Base-by-base conservation (phyloP, 2,888 invertebrate species). In the Dasypolia templi region DNA sequence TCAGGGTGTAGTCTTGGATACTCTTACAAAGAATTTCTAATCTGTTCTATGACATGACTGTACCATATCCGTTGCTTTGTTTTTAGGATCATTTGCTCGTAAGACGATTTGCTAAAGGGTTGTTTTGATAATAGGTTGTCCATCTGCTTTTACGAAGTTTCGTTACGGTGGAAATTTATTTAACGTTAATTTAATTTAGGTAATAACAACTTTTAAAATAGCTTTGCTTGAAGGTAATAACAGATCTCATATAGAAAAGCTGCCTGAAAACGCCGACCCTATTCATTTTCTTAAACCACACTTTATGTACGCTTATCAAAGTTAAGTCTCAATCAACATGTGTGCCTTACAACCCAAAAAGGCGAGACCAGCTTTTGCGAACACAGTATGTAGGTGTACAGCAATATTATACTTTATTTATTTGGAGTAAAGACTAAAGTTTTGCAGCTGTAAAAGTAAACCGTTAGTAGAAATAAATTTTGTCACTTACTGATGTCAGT, bases 321-420 rank as follows among this genome's bases (percentile, higher is more conserved):
- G 72, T 71, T 55, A 70, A 26, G 12, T 32, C 42, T 35, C 32
- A 55, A 32, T 55, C 70, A 51, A 51, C n/a, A 68, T 64, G 11
- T 71, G 32, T 17, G 11, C n/a, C 12, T 14, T 12, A 55, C 11
- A 32, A 17, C 22, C 14, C 19, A 12, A 14, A 11, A 39, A 11
- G n/a, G 9, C 17, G 17, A 55, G 3, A 32, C 1, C n/a, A 35
- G 19, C 29, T 46, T 9, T 44, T 29, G 26, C 12, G 3, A 46
- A 5, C 17, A n/a, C 4, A 46, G 19, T 7, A 22, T n/a, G 7
- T 26, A 22, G 12, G 17, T 58, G n/a, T 32, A 59, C 32, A n/a
- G 6, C 3, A 58, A 72, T 42, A 12, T 58, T 26, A 9, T n/a
- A 0, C 39, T n/a, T 58, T 39, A 49, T 5, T 2, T 6, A n/a